Base-by-base conservation (phyloP, 2,797 vertebrate genomes). In the Echiichthys vipera region DNA sequence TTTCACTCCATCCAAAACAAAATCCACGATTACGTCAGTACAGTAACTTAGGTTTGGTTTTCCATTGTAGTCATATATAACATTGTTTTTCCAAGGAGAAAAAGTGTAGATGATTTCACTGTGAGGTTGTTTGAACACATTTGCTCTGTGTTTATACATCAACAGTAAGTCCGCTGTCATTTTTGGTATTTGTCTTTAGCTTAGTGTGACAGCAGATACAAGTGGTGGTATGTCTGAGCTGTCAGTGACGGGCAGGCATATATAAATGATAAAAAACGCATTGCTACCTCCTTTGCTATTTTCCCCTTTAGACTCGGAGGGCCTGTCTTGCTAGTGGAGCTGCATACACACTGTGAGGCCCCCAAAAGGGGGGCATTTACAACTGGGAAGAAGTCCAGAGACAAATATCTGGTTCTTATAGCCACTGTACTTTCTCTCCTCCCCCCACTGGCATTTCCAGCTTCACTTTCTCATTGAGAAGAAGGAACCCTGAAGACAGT, bases 331-430 rank as follows among this genome's bases (percentile, higher is more conserved):
- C 88, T 89, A 89, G 81, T 92, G 75, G 74, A 90, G 84, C 72
- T 80, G 81, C 87, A 89, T 88, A 84, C 87, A 89, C 86, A 90
- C 85, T 89, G 85, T 88, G 93, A 93, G 94, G 94, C 93, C 93
- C 93, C 87, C 74, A 87, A 90, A 91, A 90, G 90, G 89, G 88
- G 93, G 93, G 89, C 91, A 92, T 92, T 94, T 94, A 92, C 91
- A 89, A 91, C 89, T 92, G 92, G 92, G 88, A 92, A 89, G 78
- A 85, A 75, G 81, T 92, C 92, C 91, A 92, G 85, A 91, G 88
- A 92, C 91, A 93, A 93, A 93, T 92, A 91, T 93, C 87, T 90
- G 91, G 86, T 90, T 93, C 94, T 86, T 93, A 93, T 90, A 92
- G 90, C 76, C 85, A 66, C 85, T 88, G 85, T 86, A 85, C 86